phyloP scores from a whole-genome alignment of 92 coral and sea anemone genomes.

The Porites evermanni region DNA sequence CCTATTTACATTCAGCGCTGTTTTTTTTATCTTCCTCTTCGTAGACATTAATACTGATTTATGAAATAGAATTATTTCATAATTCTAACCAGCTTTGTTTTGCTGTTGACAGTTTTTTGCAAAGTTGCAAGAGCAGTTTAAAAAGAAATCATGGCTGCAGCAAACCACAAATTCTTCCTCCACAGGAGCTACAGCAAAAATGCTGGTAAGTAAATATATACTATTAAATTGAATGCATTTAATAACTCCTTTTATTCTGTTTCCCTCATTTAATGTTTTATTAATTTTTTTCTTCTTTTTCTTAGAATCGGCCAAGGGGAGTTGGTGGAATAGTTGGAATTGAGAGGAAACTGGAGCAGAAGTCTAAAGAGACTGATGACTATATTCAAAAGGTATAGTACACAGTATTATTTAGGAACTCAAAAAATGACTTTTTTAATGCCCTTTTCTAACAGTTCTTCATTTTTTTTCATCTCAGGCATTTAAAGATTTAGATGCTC shows the following conservation, averaged over 20 bases:
- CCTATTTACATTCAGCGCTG: too few species aligned
- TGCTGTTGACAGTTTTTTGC: constrained; percentile 64
- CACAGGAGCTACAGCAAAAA: constrained; percentile 37
- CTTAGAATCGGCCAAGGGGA: constrained; percentile 75
- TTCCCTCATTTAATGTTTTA: neutral
- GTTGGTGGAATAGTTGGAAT: constrained; percentile 97
- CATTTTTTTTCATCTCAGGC: constrained; percentile 68
- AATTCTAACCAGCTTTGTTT: neutral
- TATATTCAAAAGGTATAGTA: constrained; percentile 79
- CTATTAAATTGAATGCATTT: too few species aligned
- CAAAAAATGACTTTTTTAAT: neutral
- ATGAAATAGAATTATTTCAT: neutral
- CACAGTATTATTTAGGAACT: neutral
- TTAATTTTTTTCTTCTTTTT: neutral
- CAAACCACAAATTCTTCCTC: constrained; percentile 32
- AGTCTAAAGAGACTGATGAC: constrained; percentile 87
- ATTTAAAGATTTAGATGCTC: constrained; percentile 96
- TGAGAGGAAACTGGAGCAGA: constrained; percentile 90
- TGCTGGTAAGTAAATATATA: constrained; percentile 34
- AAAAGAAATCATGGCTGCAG: constrained; percentile 78
- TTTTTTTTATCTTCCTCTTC: too few species aligned
- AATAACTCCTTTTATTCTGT: neutral
- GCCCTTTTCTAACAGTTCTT: neutral
- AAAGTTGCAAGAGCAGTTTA: constrained; percentile 75
- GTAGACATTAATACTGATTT: too few species aligned